phyloP scores from a whole-genome alignment of 1,140 invertebrate genomes.

The Drosophila takahashii region DNA sequence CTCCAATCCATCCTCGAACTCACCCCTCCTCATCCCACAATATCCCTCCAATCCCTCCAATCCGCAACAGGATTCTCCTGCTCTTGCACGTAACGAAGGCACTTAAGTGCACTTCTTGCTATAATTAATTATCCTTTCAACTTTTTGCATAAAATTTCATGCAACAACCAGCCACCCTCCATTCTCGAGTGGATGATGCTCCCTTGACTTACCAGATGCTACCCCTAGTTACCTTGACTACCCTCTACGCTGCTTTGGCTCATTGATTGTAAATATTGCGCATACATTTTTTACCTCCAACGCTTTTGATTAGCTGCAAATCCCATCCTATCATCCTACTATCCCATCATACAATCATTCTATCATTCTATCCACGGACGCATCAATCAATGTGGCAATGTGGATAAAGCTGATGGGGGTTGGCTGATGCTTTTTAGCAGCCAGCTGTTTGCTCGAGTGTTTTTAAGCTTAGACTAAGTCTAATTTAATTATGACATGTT shows the following conservation, averaged over 20 bases:
- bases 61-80: constrained; percentile 34
- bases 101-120: constrained; percentile 83
- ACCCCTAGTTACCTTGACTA: constrained; percentile 46
- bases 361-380: constrained; percentile 1
- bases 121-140: constrained; percentile 84
- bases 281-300: constrained; percentile 58
- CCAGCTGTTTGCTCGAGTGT: constrained; percentile 67
- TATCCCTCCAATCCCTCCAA: constrained; percentile 9
- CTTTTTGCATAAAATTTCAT: constrained; percentile 83
- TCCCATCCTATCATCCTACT: not conserved
- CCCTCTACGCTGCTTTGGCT: constrained; percentile 16
- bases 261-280: constrained; percentile 60
- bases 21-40: not conserved
- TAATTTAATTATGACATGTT: constrained; percentile 83
- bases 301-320: constrained; percentile 52
- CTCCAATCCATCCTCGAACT: not conserved
- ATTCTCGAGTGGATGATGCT: constrained; percentile 34
- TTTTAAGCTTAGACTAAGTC: constrained; percentile 79
- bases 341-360: not conserved
- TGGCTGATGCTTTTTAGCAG: not conserved
- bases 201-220: not conserved
- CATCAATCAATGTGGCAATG: constrained; percentile 32
- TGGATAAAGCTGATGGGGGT: not conserved
- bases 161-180: constrained; percentile 51
- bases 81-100: constrained; percentile 78